Evolutionary conservation across 1,140 invertebrate species (phyloP), one percentile per base, ranked within the genome.

Genomic region (Drosophila parabipectinata): DNA sequence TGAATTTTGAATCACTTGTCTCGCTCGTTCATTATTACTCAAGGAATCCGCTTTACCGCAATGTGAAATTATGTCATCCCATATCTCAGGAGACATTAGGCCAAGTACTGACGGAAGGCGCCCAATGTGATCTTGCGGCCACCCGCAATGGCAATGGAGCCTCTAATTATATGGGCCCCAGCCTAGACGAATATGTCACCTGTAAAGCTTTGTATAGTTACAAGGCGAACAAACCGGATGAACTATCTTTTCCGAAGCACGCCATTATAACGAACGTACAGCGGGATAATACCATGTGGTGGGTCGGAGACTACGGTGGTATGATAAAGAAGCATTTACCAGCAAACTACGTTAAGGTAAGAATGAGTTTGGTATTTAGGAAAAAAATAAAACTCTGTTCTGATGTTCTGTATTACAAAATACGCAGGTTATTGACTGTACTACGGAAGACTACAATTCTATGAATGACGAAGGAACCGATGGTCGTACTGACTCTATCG

Each of bases 191-290:
- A 10, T 77, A 90, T 53, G 90, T 91, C 9, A 91, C 90, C 12
- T 91, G 90, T 37, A 98, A 98, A 92, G 96, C 96, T 3, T 85
- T 96, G 32, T 97, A 96, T 88, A 97, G 98, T 92, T 99, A 99
- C 87, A 95, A 95, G 74, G 97, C 97, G 0, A 94, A 95, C 57
- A 94, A 96, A 76, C 94, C 96, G 4, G 98, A 99, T 92, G 98
- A 99, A 92, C 92, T 99, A 44, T 98, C 97, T 1, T 98, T 99
- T 91, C 96, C 96, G 67, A 98, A 98, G 90, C 97, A 98, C 91
- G 97, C 98, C 1, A 98, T 99, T 45, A 99, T 99, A 68, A 98
- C 96, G 0, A 99, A 99, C 93, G 98, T 99, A 15, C 95, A 95
- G 76, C 94, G 96, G 56, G 95, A 95, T 53, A 94, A 95, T 55